phyloP scores from a whole-genome alignment of 92 coral and sea anemone species.

The Parazoanthus swiftii region DNA sequence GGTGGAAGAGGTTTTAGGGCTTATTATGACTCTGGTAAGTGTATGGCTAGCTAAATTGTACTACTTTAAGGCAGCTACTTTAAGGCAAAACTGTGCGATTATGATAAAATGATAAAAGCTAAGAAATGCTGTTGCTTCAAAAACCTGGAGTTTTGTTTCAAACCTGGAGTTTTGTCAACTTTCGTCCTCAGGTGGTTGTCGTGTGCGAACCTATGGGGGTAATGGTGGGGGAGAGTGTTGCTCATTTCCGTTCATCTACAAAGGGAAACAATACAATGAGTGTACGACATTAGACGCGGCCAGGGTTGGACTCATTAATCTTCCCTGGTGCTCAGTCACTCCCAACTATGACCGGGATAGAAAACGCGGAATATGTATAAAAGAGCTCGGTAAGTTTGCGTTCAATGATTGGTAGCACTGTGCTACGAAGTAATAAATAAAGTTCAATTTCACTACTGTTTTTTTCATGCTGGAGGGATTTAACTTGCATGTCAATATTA shows the following conservation, averaged over 20 bases:
- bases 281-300: conserved; percentile 58
- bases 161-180: too few relatives aligned
- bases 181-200: conserved; percentile 59
- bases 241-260: conserved; percentile 76
- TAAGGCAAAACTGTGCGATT: too few relatives aligned
- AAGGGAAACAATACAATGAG: conserved; percentile 62
- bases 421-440: too few relatives aligned
- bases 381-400: conserved; percentile 53
- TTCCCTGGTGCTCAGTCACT: conserved; percentile 86
- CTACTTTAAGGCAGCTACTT: too few relatives aligned
- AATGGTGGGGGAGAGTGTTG: conserved; percentile 84
- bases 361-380: conserved; percentile 76
- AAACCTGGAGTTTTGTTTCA: too few relatives aligned
- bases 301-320: conserved; percentile 22
- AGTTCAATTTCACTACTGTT: too few relatives aligned
- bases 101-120: too few relatives aligned
- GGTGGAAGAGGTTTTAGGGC: conserved; percentile 80
- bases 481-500: too few relatives aligned
- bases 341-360: conserved; percentile 67
- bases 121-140: too few relatives aligned
- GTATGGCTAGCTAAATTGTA: too few relatives aligned
- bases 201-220: conserved; percentile 84
- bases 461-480: too few relatives aligned
- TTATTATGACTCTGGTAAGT: conserved; percentile 79
- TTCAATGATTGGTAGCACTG: too few relatives aligned